phyloP scores from a whole-genome alignment of 2,888 invertebrate genomes.

The Cephus runcator region DNA sequence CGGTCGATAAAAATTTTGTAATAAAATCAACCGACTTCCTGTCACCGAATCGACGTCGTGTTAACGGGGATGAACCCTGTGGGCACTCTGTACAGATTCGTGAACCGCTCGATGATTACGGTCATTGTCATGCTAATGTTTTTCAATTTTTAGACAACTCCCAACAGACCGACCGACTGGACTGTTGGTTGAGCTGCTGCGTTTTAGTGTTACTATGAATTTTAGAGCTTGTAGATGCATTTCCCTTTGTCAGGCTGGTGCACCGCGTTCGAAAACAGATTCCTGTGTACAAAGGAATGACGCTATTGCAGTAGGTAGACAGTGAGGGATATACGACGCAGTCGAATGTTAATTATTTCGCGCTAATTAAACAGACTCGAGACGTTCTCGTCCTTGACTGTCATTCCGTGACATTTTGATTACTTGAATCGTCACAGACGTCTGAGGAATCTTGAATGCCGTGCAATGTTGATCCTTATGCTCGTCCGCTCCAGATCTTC shows the following conservation, averaged over 20 bases:
- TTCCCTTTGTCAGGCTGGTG: background rate
- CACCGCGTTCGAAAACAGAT: background rate
- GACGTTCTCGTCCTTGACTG: background rate
- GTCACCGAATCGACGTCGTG: background rate
- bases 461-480: background rate
- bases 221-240: background rate
- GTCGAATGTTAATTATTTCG: conserved; percentile 31
- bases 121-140: background rate
- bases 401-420: conserved; percentile 1
- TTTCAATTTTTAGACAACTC: background rate
- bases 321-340: background rate
- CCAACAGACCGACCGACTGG: background rate
- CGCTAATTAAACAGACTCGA: conserved; percentile 26
- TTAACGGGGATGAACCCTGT: background rate
- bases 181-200: background rate
- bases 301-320: background rate
- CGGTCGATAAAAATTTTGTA: background rate
- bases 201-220: background rate
- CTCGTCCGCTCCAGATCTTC: background rate
- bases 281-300: background rate
- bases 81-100: background rate
- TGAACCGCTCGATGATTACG: background rate
- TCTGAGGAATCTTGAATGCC: background rate
- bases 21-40: background rate
- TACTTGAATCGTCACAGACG: background rate